phyloP scores from a whole-genome alignment of 1,140 invertebrate species.

The Oedothorax gibbosus region DNA sequence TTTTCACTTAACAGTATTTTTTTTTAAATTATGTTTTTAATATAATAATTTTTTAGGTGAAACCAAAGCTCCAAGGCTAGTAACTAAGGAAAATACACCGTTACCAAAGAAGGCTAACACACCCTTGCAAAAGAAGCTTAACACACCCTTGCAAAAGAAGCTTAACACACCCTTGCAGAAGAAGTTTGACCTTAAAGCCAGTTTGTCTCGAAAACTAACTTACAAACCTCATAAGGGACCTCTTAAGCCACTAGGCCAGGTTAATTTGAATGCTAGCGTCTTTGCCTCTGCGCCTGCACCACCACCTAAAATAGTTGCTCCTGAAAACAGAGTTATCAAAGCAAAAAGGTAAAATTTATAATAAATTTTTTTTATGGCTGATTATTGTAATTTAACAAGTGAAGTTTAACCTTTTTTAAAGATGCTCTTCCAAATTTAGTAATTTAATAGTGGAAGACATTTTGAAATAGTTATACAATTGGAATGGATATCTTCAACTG shows the following conservation, averaged over 20 bases:
- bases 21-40: too few species aligned
- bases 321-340: background rate
- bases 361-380: background rate
- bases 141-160: background rate
- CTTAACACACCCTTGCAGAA: conserved; percentile 26
- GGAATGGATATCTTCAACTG: too few species aligned
- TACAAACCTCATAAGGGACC: conserved; percentile 48
- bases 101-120: background rate
- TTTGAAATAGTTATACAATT: too few species aligned
- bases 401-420: too few species aligned
- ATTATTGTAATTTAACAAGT: too few species aligned
- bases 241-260: conserved; percentile 14
- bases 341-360: conserved; percentile 6
- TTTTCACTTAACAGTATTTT: too few species aligned
- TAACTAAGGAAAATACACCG: too few species aligned
- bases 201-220: conserved; percentile 33
- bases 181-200: conserved; percentile 49
- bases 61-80: too few species aligned
- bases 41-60: background rate
- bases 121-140: background rate
- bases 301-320: background rate
- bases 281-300: background rate
- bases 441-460: too few species aligned
- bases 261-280: background rate
- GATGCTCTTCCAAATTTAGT: too few species aligned